Conservation (phyloP, 2,888 invertebrate genomes). For the Pediacus dermestoides region DNA sequence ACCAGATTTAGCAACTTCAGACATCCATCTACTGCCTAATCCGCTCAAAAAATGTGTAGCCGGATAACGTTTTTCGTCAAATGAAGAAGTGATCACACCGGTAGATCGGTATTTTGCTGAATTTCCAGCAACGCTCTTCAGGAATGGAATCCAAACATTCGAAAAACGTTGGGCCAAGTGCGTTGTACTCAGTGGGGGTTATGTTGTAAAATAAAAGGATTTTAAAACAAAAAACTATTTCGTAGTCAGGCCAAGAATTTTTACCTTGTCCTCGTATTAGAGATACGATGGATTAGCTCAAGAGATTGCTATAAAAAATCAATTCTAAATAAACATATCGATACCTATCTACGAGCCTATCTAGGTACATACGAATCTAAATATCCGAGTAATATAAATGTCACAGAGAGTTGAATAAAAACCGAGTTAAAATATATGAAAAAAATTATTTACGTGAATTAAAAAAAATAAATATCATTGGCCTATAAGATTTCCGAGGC, state of each 20-base stretch:
- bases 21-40: slow-evolving; percentile 1
- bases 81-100: neutral
- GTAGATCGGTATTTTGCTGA: neutral
- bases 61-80: neutral
- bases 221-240: neutral
- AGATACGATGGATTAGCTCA: too few species aligned
- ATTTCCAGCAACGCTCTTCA: neutral
- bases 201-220: too few species aligned
- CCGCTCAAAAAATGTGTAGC: slow-evolving; percentile 1
- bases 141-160: neutral
- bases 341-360: too few species aligned
- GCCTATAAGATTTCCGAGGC: too few species aligned
- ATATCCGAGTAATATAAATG: too few species aligned
- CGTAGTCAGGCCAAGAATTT: neutral
- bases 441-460: too few species aligned
- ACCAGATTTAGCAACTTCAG: slow-evolving; percentile 2
- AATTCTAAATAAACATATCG: too few species aligned
- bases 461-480: too few species aligned
- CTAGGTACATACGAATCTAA: too few species aligned
- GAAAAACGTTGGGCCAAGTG: neutral
- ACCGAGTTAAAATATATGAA: too few species aligned
- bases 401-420: too few species aligned
- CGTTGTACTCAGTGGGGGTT: neutral
- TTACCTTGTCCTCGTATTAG: neutral
- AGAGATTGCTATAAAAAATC: too few species aligned